A percentile compares a stretch with the other conserved stretches of the same genome.
Evolutionary conservation across 2,888 invertebrate species (phyloP).

Genomic region (Calliphora vomitoria): DNA sequence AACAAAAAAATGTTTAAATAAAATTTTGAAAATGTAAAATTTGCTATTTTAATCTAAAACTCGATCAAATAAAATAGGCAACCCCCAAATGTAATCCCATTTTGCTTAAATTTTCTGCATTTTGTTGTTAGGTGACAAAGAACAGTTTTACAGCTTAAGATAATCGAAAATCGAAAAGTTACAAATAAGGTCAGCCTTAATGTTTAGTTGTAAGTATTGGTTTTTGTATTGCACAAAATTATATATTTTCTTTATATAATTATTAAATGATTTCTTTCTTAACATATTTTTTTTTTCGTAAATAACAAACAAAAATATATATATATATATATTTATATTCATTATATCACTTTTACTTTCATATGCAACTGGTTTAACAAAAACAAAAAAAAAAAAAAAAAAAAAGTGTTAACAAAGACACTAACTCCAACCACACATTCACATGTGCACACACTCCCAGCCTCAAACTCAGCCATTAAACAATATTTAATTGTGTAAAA

Average conservation of each 20-base stretch:
- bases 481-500: conserved; percentile 53
- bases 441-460: neutral
- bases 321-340: conserved; percentile 35
- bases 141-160: too few species aligned
- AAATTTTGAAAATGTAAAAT: too few species aligned
- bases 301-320: conserved; percentile 8
- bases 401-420: conserved; percentile 48
- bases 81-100: too few species aligned
- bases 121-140: too few species aligned
- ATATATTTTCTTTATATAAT: conserved; percentile 44
- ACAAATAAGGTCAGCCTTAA: too few species aligned
- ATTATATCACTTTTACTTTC: conserved; percentile 75
- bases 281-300: neutral
- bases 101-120: too few species aligned
- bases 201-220: neutral
- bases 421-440: conserved; percentile 2
- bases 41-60: too few species aligned
- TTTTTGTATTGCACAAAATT: neutral
- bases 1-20: too few species aligned
- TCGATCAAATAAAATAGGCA: too few species aligned
- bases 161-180: too few species aligned
- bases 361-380: conserved; percentile 72
- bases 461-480: conserved; percentile 31
- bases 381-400: conserved; percentile 39
- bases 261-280: conserved; percentile 45